phyloP scores from a whole-genome alignment of 2,113 vertebrate species.

The Channa argus region DNA sequence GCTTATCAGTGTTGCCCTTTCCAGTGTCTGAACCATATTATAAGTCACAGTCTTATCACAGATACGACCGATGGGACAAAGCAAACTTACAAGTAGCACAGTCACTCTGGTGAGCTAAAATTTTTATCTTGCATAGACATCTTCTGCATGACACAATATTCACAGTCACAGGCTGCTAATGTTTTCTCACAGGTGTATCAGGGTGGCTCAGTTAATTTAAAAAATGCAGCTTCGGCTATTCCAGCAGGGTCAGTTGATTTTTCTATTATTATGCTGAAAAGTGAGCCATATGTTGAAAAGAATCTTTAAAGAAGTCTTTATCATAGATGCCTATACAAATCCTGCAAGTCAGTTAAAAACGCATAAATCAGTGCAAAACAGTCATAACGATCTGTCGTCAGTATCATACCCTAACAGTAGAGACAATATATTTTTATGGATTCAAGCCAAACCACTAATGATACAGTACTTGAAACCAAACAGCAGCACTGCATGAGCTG shows the following conservation, averaged over 20 bases:
- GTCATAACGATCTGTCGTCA: slow-evolving; percentile 5
- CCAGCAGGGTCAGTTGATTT: slow-evolving; percentile 2
- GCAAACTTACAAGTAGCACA: slow-evolving; percentile 34
- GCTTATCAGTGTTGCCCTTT: slow-evolving; percentile 59
- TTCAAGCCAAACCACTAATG: slow-evolving; percentile 27
- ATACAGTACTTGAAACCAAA: slow-evolving; percentile 24
- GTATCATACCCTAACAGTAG: not conserved
- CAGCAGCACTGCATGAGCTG: not conserved
- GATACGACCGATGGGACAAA: slow-evolving; percentile 25
- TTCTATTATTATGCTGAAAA: not conserved
- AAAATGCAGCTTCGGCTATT: slow-evolving; percentile 14
- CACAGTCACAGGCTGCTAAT: slow-evolving; percentile 10
- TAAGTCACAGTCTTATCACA: slow-evolving; percentile 22
- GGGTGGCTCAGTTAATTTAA: slow-evolving; percentile 31
- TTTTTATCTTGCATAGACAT: slow-evolving; percentile 47
- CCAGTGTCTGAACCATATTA: slow-evolving; percentile 56
- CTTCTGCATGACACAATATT: slow-evolving; percentile 27
- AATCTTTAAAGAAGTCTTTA: too few species aligned
- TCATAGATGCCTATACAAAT: too few species aligned
- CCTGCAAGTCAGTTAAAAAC: not conserved
- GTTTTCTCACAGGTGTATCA: slow-evolving; percentile 21
- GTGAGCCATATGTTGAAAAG: not conserved
- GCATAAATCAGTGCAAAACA: not conserved
- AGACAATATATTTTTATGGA: slow-evolving; percentile 23
- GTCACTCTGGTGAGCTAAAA: slow-evolving; percentile 16